phyloP scores from a whole-genome alignment of 53 echinoderm and acorn worm genomes.

The Echinarachnius parma region DNA sequence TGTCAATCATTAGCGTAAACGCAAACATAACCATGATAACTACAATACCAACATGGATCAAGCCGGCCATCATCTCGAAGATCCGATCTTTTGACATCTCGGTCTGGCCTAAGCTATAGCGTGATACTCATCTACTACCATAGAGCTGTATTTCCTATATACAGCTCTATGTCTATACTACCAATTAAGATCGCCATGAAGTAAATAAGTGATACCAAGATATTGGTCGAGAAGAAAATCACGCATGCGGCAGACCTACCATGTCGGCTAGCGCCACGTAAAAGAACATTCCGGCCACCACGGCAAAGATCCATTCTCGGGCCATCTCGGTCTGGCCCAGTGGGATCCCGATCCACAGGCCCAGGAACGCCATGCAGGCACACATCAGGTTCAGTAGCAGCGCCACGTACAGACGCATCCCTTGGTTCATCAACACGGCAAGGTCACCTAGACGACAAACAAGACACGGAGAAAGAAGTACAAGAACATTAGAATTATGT shows the following conservation, averaged over 20 bases:
- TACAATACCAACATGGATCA: neutral
- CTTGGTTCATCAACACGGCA: slow-evolving; percentile 83
- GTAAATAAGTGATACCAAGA: no score
- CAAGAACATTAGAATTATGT: no score
- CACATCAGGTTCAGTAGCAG: slow-evolving; percentile 62
- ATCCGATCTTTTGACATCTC: no score
- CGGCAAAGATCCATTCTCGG: slow-evolving; percentile 87
- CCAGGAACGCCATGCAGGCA: slow-evolving; percentile 61
- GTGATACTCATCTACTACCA: neutral
- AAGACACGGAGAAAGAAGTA: neutral
- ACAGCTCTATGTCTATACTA: neutral
- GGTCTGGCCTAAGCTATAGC: no score
- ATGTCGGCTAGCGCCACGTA: slow-evolving; percentile 84
- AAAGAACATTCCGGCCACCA: slow-evolving; percentile 85
- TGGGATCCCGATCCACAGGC: slow-evolving; percentile 73
- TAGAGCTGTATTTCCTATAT: no score
- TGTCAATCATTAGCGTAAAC: no score
- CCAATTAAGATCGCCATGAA: neutral
- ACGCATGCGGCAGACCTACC: slow-evolving; percentile 51
- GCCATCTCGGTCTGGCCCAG: slow-evolving; percentile 50
- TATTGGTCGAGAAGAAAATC: no score
- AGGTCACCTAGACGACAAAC: slow-evolving; percentile 64
- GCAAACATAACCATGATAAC: neutral
- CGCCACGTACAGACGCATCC: slow-evolving; percentile 65
- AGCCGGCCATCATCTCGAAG: neutral